Evolutionary conservation across 2,888 invertebrate species (phyloP), one percentile per base, ranked within the genome.

Genomic region (Saturnia pavonia): DNA sequence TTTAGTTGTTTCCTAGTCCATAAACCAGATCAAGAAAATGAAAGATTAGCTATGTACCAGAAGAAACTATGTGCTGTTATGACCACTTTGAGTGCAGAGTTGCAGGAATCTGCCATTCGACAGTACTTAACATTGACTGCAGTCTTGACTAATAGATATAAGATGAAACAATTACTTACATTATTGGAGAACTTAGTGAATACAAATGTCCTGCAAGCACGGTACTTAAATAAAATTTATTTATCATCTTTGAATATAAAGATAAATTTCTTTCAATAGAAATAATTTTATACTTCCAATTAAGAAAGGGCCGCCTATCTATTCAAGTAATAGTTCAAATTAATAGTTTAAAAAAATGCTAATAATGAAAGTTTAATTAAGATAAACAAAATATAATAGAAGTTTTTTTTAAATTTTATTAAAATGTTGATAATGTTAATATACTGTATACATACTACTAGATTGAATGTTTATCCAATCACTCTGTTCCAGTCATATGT

Each of bases 1-100:
- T 98, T 99, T 83, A 97, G 97, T 85, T 97, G 97, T 80, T 97
- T 97, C 79, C 95, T 98, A 72, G 96, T 98, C 1, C 97, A 98
- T 81, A 96, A 96, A 77, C 94, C 96, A 25, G 95, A 96, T 69
- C 95, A 95, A 72, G 97, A 97, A 84, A 94, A 92, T 75, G 96
- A 96, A 77, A 96, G 96, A 85, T 91, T 96, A 43, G 88, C 95
- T 57, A 89, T 93, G 82, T 97, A 96, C 90, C 96, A 96, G 77
- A 95, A 96, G 75, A 96, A 96, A 75, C 88, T 98, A 51, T 95
- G 95, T 71, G 91, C 91, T 22, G 94, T 96, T 0, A 96, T 98
- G 90, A 94, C 94, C 42, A 95, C 95, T 45, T 86, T 96, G 34
- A 95, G 95, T 67, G 94, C 95, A 54, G 98, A 98, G 75, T 95